A percentile compares a stretch with the other conserved stretches of the same genome.
Evolutionary conservation across 2,888 invertebrate species (phyloP).

Genomic region (Drosophila gaucha): DNA sequence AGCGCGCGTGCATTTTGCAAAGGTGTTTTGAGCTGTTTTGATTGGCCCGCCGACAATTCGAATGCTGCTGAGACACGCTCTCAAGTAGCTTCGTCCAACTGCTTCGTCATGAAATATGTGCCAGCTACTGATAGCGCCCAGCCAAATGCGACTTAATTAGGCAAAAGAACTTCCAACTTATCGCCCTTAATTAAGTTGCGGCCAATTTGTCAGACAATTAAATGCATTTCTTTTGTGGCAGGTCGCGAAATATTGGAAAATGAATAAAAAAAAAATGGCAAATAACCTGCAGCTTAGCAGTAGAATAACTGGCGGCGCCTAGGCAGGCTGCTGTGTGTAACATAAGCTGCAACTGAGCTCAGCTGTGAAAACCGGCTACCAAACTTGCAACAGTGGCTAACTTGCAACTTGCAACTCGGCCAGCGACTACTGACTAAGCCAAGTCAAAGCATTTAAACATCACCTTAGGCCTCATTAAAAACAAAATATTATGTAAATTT

Average conservation of each 20-base stretch:
- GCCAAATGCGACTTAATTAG: conserved; percentile 73
- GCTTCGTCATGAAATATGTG: conserved; percentile 70
- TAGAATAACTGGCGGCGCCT: conserved; percentile 56
- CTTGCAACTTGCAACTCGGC: conserved; percentile 9
- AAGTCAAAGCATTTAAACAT: conserved; percentile 80
- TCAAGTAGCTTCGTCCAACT: conserved; percentile 43
- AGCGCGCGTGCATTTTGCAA: conserved; percentile 82
- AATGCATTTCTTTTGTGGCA: conserved; percentile 60
- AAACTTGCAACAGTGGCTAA: conserved; percentile 8
- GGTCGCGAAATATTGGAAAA: conserved; percentile 39
- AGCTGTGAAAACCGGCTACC: conserved; percentile 53
- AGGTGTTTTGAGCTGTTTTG: conserved; percentile 79
- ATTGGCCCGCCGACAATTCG: conserved; percentile 44
- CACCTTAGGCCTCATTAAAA: conserved; percentile 82
- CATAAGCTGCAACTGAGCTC: conserved; percentile 32
- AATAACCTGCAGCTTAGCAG: conserved; percentile 39
- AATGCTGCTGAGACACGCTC: conserved; percentile 39
- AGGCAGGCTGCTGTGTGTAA: conserved; percentile 33
- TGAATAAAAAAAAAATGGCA: conserved; percentile 3
- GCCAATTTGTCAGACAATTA: conserved; percentile 80
- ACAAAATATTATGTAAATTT: conserved; percentile 82
- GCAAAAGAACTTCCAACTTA: conserved; percentile 42
- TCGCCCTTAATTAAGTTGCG: conserved; percentile 78
- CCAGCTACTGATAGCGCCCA: conserved; percentile 62
- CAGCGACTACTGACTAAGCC: conserved; percentile 66